These are phyloP conservation scores for Vanacampus margaritifer DNA, from an alignment of 2,113 vertebrate genomes.

Conservation along the genomic window DNA sequence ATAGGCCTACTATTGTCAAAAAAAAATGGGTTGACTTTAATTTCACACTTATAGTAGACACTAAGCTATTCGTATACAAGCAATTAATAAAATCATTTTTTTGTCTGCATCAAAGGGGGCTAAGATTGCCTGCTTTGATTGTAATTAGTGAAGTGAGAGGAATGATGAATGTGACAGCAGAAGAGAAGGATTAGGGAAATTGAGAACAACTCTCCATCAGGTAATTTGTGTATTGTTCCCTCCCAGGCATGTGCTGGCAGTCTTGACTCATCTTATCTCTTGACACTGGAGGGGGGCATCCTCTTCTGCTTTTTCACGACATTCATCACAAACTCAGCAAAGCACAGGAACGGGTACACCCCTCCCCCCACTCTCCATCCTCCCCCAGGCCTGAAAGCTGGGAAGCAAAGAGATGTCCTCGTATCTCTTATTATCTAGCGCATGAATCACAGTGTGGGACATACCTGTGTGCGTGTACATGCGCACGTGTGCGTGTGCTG, in stretches of 20 bases:
- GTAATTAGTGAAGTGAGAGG: slow-evolving; percentile 19
- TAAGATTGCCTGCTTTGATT: slow-evolving; percentile 12
- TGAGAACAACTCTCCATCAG: slow-evolving; percentile 52
- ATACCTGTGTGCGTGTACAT: slow-evolving; percentile 17
- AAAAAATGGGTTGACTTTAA: too few relatives aligned
- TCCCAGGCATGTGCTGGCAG: slow-evolving; percentile 68
- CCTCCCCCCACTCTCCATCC: slow-evolving; percentile 38
- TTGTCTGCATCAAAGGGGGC: not conserved
- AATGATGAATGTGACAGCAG: slow-evolving; percentile 35
- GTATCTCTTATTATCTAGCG: slow-evolving; percentile 44
- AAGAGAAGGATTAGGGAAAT: slow-evolving; percentile 36
- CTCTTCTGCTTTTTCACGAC: slow-evolving; percentile 70
- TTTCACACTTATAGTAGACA: too few relatives aligned
- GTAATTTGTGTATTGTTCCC: slow-evolving; percentile 50
- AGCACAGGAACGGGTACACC: slow-evolving; percentile 56
- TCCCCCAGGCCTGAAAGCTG: slow-evolving; percentile 37
- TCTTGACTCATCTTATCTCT: slow-evolving; percentile 69
- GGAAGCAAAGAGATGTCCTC: slow-evolving; percentile 43
- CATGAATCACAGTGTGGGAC: slow-evolving; percentile 41
- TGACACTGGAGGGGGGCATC: slow-evolving; percentile 62
- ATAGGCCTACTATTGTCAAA: too few relatives aligned
- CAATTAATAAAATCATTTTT: not conserved
- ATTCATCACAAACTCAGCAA: slow-evolving; percentile 75
- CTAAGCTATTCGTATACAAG: too few relatives aligned
- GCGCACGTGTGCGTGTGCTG: slow-evolving; percentile 21